Conservation (phyloP, 2,797 vertebrate genomes). For the Astyanax mexicanus region DNA sequence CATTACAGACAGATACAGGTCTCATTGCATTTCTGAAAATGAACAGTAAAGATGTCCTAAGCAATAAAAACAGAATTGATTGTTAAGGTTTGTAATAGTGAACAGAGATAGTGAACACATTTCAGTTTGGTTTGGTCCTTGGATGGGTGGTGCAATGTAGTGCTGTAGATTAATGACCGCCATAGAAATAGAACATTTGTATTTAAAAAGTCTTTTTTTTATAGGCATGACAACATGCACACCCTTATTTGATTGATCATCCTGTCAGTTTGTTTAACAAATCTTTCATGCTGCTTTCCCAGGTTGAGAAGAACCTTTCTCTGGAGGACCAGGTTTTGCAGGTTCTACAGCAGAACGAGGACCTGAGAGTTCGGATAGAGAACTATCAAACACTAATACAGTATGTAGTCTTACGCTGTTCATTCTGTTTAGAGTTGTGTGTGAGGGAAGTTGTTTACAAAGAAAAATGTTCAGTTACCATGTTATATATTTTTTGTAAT, state of each 20-base stretch:
- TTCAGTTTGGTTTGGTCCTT: too few relatives aligned
- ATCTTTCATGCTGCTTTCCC: constrained; percentile 31
- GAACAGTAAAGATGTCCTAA: too few relatives aligned
- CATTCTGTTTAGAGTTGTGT: neutral
- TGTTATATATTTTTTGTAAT: too few relatives aligned
- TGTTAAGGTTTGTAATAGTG: too few relatives aligned
- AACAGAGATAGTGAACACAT: too few relatives aligned
- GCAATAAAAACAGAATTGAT: too few relatives aligned
- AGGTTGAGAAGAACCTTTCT: constrained; percentile 86
- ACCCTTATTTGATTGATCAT: neutral
- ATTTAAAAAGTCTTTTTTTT: neutral
- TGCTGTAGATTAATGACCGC: too few relatives aligned
- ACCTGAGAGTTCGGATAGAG: constrained; percentile 82
- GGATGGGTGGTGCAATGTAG: too few relatives aligned
- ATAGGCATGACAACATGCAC: neutral
- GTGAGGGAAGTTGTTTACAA: too few relatives aligned
- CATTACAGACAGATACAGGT: too few relatives aligned
- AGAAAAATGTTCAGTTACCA: too few relatives aligned
- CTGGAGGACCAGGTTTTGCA: constrained; percentile 86
- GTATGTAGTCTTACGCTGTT: constrained; percentile 59
- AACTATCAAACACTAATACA: constrained; percentile 80
- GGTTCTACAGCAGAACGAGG: constrained; percentile 90
- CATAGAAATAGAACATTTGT: neutral
- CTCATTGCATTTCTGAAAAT: too few relatives aligned
- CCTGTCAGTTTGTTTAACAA: constrained; percentile 11